Conservation (phyloP, 2,888 invertebrate genomes). For the Axea sp. region DNA sequence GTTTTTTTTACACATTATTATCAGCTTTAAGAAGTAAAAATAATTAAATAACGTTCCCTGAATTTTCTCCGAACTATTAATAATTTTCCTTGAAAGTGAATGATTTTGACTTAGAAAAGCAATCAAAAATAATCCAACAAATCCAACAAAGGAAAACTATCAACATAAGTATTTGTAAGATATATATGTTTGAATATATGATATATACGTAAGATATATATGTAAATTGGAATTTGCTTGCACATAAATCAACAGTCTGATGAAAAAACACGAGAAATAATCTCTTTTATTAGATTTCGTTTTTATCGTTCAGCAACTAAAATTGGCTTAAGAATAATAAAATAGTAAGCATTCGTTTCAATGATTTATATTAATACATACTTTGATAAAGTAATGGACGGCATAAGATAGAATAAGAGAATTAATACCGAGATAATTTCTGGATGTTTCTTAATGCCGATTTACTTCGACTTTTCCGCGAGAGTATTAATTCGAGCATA, state of each 20-base stretch:
- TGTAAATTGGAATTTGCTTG: slow-evolving; percentile 10
- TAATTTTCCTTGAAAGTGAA: no score
- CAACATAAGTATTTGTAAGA: no score
- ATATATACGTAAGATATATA: no score
- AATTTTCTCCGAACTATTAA: no score
- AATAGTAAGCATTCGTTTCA: slow-evolving; percentile 5
- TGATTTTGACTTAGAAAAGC: no score
- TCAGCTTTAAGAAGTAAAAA: no score
- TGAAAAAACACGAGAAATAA: slow-evolving; percentile 5
- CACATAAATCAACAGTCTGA: slow-evolving; percentile 8
- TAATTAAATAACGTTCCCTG: no score
- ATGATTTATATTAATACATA: slow-evolving; percentile 12
- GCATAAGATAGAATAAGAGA: slow-evolving; percentile 5
- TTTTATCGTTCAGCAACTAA: slow-evolving; percentile 2
- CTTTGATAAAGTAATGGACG: slow-evolving; percentile 11
- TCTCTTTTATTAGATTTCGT: slow-evolving; percentile 10
- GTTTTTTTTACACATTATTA: no score
- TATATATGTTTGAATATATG: no score
- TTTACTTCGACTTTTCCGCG: slow-evolving; percentile 26
- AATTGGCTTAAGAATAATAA: slow-evolving; percentile 5
- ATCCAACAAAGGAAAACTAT: no score
- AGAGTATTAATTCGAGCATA: slow-evolving; percentile 38
- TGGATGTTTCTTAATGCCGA: no score
- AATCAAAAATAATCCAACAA: no score
- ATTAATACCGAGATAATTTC: slow-evolving; percentile 27